Evolutionary conservation across 2,888 invertebrate species (phyloP).

Genomic region (Liodrosophila aerea): DNA sequence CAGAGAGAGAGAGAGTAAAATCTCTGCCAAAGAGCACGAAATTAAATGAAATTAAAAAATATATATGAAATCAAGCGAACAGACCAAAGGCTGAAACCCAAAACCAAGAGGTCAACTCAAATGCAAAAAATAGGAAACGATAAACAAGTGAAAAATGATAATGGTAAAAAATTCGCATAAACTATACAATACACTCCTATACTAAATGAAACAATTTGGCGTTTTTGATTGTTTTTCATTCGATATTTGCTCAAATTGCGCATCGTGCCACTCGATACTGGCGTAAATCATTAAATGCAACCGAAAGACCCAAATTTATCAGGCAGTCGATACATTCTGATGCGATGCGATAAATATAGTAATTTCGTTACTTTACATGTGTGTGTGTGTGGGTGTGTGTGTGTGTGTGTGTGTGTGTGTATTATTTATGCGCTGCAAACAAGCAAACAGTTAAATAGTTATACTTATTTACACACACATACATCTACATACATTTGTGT

Average conservation of each 20-base stretch:
- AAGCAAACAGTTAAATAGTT: slow-evolving; percentile 26
- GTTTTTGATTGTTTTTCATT: slow-evolving; percentile 20
- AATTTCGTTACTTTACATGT: no score
- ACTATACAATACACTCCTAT: background rate
- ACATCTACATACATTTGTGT: slow-evolving; percentile 6
- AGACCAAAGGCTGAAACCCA: slow-evolving; percentile 20
- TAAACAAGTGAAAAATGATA: background rate
- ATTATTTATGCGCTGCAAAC: slow-evolving; percentile 23
- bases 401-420: no score
- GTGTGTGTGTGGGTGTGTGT: no score
- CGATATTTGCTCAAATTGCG: slow-evolving; percentile 15
- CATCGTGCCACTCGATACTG: background rate
- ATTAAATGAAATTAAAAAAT: slow-evolving; percentile 73
- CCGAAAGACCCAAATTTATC: no score
- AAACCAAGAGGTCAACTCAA: slow-evolving; percentile 5
- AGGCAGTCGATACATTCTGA: no score
- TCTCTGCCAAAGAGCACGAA: slow-evolving; percentile 40
- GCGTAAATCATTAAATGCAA: background rate
- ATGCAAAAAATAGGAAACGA: background rate
- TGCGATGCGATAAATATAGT: background rate
- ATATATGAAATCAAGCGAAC: slow-evolving; percentile 14
- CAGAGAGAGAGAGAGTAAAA: slow-evolving; percentile 11
- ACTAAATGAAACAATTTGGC: slow-evolving; percentile 5
- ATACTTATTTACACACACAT: slow-evolving; percentile 3
- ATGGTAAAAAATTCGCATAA: background rate